phyloP scores from a whole-genome alignment of 1,140 invertebrate species.

The Zophobas atratus region DNA sequence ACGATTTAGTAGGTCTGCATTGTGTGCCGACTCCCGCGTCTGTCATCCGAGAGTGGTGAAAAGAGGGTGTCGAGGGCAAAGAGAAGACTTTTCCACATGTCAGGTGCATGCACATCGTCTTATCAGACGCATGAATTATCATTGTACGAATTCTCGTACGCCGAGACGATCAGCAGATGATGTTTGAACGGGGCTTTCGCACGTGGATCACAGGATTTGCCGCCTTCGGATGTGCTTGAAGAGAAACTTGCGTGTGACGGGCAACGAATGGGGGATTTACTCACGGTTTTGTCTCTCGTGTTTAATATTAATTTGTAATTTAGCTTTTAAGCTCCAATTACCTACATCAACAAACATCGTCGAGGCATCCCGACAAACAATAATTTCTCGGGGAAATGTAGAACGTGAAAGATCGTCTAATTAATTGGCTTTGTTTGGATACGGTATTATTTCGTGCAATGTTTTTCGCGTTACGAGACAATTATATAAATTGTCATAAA shows the following conservation, averaged over 20 bases:
- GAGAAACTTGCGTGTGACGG: constrained; percentile 34
- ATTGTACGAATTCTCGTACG: constrained; percentile 22
- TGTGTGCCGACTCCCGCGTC: constrained; percentile 43
- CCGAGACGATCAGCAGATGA: constrained; percentile 38
- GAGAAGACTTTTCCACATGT: constrained; percentile 26
- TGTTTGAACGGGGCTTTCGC: constrained; percentile 31
- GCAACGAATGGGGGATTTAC: constrained; percentile 32
- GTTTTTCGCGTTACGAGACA: too few species aligned
- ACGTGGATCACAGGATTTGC: constrained; percentile 34
- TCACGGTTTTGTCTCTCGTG: constrained; percentile 20
- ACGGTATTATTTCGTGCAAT: neutral
- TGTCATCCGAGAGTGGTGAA: constrained; percentile 19
- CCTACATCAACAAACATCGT: constrained; percentile 24
- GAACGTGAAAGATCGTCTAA: neutral
- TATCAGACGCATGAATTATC: constrained; percentile 42
- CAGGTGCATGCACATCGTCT: constrained; percentile 27
- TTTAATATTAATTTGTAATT: constrained; percentile 42
- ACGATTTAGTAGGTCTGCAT: constrained; percentile 46
- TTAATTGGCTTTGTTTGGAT: neutral
- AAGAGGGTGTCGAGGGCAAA: constrained; percentile 19
- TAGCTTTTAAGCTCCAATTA: constrained; percentile 40
- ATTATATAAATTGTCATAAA: too few species aligned
- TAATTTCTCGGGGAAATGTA: neutral
- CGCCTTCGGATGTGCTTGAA: constrained; percentile 20
- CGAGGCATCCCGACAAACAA: constrained; percentile 1